A percentile compares a stretch with the other conserved stretches of the same genome.
Evolutionary conservation across 2,797 vertebrate species (phyloP).

Genomic region (Anguilla obscura): DNA sequence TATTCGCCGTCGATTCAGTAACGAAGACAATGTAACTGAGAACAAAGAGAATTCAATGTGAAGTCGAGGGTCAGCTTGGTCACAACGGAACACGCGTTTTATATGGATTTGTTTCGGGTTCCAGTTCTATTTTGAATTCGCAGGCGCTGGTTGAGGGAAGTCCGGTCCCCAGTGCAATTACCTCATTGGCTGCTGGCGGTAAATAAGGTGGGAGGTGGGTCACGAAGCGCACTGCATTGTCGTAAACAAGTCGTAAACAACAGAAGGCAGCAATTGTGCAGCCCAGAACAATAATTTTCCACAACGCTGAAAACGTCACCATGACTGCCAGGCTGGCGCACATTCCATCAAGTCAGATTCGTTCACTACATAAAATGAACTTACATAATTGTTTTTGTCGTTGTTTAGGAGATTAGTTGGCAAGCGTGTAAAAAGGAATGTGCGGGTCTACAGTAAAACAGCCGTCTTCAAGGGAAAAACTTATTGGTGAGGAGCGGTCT

Average conservation of each 20-base stretch:
- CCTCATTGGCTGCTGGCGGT: conserved; percentile 12
- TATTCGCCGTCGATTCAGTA: not conserved
- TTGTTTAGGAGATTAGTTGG: no score
- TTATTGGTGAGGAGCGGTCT: not conserved
- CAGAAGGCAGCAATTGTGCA: not conserved
- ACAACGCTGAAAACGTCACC: not conserved
- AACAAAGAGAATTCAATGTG: conserved; percentile 24
- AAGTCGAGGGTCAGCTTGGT: not conserved
- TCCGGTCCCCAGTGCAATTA: conserved; percentile 15
- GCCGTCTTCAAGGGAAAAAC: not conserved
- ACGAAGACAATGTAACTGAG: not conserved
- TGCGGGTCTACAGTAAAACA: not conserved
- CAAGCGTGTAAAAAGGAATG: not conserved
- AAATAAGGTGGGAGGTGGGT: not conserved
- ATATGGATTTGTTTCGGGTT: not conserved
- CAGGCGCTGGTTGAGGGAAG: conserved; percentile 23
- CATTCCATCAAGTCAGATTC: not conserved
- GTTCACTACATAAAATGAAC: not conserved
- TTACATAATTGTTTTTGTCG: not conserved
- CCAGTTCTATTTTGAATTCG: conserved; percentile 14
- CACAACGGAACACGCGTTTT: not conserved
- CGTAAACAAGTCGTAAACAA: conserved; percentile 9
- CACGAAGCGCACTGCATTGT: not conserved
- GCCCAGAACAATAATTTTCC: not conserved
- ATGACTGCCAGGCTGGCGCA: not conserved